phyloP scores from a whole-genome alignment of 2,888 invertebrate species.

The Lumbricus terrestris region DNA sequence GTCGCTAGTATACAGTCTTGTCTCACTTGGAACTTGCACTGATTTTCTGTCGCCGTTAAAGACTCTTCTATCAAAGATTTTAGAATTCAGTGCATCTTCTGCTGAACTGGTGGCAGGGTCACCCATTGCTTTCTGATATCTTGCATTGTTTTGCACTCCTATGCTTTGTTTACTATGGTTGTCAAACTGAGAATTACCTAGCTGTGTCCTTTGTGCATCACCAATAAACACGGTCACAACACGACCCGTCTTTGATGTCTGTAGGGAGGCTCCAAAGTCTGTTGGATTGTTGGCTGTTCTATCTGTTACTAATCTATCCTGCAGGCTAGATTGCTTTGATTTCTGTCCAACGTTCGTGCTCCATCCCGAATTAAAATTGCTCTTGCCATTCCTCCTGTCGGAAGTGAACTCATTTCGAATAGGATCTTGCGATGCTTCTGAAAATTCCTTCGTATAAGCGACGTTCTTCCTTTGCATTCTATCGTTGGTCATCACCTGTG shows the following conservation, averaged over 20 bases:
- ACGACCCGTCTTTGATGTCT: neutral
- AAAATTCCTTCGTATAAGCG: neutral
- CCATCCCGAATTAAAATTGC: neutral
- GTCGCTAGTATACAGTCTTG: neutral
- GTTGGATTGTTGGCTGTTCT: neutral
- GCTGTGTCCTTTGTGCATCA: neutral
- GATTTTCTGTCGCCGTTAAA: neutral
- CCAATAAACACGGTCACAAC: neutral
- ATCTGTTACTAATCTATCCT: neutral
- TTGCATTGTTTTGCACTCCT: neutral
- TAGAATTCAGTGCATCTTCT: neutral
- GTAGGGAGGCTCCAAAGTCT: neutral
- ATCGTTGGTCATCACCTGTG: neutral
- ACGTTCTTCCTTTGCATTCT: neutral
- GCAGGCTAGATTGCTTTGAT: neutral
- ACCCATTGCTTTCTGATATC: neutral
- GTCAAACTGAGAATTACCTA: neutral
- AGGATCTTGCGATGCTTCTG: neutral
- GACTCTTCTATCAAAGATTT: neutral
- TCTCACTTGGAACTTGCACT: neutral
- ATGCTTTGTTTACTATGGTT: neutral
- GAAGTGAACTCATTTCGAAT: neutral
- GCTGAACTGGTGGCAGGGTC: neutral
- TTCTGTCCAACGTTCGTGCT: neutral
- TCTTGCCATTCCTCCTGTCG: neutral